phyloP scores from a whole-genome alignment of 2,113 vertebrate genomes.

The Lota lota region DNA sequence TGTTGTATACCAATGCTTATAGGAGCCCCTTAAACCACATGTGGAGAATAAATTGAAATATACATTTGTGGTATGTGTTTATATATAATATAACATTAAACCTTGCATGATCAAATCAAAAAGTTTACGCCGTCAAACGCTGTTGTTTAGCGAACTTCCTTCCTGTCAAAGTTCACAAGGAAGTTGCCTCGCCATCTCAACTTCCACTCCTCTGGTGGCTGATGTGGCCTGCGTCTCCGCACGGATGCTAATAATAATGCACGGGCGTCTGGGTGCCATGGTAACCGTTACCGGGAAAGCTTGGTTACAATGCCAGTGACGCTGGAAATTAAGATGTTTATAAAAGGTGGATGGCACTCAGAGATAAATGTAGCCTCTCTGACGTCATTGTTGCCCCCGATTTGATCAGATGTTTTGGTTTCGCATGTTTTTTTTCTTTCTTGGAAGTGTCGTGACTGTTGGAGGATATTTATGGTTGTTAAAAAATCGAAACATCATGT shows the following conservation, averaged over 20 bases:
- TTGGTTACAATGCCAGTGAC: slow-evolving; percentile 36
- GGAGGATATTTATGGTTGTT: too few relatives aligned
- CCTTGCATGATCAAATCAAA: too few relatives aligned
- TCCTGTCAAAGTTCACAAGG: background rate
- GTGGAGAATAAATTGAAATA: too few relatives aligned
- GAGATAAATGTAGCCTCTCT: slow-evolving; percentile 37
- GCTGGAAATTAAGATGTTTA: slow-evolving; percentile 26
- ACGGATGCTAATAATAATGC: slow-evolving; percentile 64
- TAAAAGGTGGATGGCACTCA: slow-evolving; percentile 13
- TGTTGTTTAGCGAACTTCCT: background rate
- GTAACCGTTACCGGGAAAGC: slow-evolving; percentile 60
- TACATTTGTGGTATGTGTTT: too few relatives aligned
- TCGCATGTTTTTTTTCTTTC: background rate
- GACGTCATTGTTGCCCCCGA: slow-evolving; percentile 31
- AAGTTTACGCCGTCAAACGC: too few relatives aligned
- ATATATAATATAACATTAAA: too few relatives aligned
- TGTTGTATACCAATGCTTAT: too few relatives aligned
- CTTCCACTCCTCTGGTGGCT: slow-evolving; percentile 17
- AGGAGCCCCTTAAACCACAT: too few relatives aligned
- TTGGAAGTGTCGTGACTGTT: too few relatives aligned
- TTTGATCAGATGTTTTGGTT: slow-evolving; percentile 2
- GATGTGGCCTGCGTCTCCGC: slow-evolving; percentile 29
- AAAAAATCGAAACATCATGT: too few relatives aligned
- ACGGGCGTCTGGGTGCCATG: slow-evolving; percentile 59
- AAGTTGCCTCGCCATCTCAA: slow-evolving; percentile 9